Base-by-base conservation (phyloP, 2,888 invertebrate genomes). In the Megamerina dolium region DNA sequence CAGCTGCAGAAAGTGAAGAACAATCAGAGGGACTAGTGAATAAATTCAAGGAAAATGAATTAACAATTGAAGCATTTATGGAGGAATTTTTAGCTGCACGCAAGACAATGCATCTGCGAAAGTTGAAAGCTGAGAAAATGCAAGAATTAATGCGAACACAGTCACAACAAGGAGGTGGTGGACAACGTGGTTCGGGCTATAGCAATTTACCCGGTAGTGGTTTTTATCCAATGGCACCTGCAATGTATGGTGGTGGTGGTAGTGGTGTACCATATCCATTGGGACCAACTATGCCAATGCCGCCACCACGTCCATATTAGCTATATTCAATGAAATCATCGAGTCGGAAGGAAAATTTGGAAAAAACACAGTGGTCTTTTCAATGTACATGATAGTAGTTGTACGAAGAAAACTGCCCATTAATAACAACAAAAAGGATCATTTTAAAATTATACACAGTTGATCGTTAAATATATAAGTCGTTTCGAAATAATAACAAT, bases 121-220 rank as follows among this genome's bases (percentile, higher is more conserved):
- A 89, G 64, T 84, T 95, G 10, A 96, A 96, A 74, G 83, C 90
- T 0, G 96, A 97, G 52, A 95, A 96, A 74, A 83, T 97, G 83
- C 76, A 80, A 36, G 88, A 89, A 61, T 68, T 89, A 10, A 73
- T 87, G 34, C 70, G 69, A 43, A 54, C 51, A 13, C 60, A 62
- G 18, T 17, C 54, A 3, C 29, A 68, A 43, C 16, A 27, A n/a
- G 37, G 46, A 4, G 26, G 35, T 10, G 44, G 45, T 4, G 17
- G n/a, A 41, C 31, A 16, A 31, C 17, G 37, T 32, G 23, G 23
- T 23, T 23, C 23, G 6, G 23, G 8, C 8, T 56, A 66, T 9
- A 55, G 58, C 6, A 65, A 66, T 43, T 60, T 60, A 23, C 53
- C 57, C 4, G 52, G 57, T 17, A 53, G 53, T 32, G 53, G 56